phyloP scores from a whole-genome alignment of 2,888 invertebrate species.

The Phorcus lineatus region DNA sequence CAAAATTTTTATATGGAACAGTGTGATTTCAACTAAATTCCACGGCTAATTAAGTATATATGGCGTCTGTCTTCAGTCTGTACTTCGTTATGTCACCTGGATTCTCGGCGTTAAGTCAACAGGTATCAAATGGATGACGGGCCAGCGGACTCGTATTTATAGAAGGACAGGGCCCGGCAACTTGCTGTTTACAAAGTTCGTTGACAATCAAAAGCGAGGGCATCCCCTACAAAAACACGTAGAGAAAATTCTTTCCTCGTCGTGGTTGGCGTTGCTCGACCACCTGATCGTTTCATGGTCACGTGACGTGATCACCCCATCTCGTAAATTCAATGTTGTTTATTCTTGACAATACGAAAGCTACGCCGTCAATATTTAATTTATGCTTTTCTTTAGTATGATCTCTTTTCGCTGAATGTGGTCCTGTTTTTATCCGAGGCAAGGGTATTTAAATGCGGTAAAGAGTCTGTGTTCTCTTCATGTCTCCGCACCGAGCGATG shows the following conservation, averaged over 20 bases:
- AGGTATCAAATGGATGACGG: background rate
- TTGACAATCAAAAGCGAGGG: background rate
- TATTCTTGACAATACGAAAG: background rate
- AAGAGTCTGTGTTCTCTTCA: background rate
- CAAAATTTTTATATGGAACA: no score
- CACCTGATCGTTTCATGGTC: background rate
- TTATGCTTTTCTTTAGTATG: background rate
- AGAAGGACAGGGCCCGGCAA: background rate
- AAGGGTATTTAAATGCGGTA: no score
- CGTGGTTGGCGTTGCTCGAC: background rate
- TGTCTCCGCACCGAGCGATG: background rate
- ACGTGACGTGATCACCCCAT: slow-evolving; percentile 5
- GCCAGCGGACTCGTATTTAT: background rate
- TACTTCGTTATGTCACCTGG: background rate
- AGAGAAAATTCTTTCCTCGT: background rate
- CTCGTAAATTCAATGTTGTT: background rate
- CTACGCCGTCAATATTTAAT: background rate
- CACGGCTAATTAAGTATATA: no score
- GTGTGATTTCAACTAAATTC: no score
- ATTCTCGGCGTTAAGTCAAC: background rate
- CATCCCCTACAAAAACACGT: background rate
- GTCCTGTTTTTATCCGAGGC: no score
- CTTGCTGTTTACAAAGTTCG: slow-evolving; percentile 4
- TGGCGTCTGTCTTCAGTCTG: no score
- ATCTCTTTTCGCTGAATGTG: no score